Base-by-base conservation (phyloP, 2,888 invertebrate species). In the Drosophila helvetica region DNA sequence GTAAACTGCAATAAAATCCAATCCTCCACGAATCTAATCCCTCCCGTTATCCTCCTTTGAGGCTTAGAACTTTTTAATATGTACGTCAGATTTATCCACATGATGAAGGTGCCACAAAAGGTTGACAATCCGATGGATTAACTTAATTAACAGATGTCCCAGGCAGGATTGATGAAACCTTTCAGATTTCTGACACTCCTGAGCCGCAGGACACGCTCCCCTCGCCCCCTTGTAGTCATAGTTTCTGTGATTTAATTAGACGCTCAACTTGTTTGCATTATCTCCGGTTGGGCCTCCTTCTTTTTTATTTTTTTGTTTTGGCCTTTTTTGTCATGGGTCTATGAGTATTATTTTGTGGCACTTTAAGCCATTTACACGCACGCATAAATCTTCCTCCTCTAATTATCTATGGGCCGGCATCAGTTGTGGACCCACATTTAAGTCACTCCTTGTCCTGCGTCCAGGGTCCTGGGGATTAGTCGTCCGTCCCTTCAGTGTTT, bases 341-440 rank as follows among this genome's bases (percentile, higher is more conserved):
- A 38, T n/a, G 33, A 15, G 12, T 15, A 66, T 79, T 81, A 85
- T 81, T 81, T 81, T 74, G 51, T 51, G 68, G 80, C 83, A 79
- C 81, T 84, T 86, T 79, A 80, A 86, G 88, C 80, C 75, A 77
- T 88, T 88, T 74, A 80, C 79, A 84, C 79, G 77, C 89, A 74
- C 73, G 79, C 84, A 85, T 85, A 88, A 85, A 86, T 88, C 87
- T 85, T 86, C 10, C 50, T 69, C 60, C 77, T 66, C 83, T 84
- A 88, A 88, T 84, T 88, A 84, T 88, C 84, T 88, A 67, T 66
- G 64, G 71, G 80, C 79, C 69, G 71, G 70, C 80, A 88, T 88
- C 86, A 80, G 79, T 80, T 38, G 38, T 74, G 74, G 74, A 71
- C 80, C 71, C 84, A 79, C 71, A 85, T 84, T 81, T 80, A 73